These are phyloP conservation scores for Actinia equina DNA, from an alignment of 64 coral and sea anemone species.

Conservation along the genomic window DNA sequence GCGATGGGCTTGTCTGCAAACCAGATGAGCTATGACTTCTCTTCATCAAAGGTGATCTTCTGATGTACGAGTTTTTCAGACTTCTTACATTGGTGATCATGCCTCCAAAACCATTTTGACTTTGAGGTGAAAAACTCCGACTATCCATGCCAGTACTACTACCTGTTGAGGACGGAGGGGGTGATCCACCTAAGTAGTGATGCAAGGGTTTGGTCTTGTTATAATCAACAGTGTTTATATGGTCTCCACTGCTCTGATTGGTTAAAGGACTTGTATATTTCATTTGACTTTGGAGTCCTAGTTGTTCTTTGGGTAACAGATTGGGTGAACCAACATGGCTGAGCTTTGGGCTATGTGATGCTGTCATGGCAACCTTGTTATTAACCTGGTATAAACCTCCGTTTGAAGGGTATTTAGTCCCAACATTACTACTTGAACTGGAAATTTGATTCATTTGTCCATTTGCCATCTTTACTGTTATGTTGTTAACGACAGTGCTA, in stretches of 20 bases:
- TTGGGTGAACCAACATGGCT: not conserved
- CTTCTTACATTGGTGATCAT: slow-evolving; percentile 26
- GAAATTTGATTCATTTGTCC: slow-evolving; percentile 39
- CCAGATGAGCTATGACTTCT: slow-evolving; percentile 61
- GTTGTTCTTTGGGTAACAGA: not conserved
- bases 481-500: slow-evolving; percentile 12
- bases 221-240: not conserved
- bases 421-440: slow-evolving; percentile 1
- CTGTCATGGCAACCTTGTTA: not conserved
- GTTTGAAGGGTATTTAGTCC: not conserved
- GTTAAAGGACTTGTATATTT: not conserved
- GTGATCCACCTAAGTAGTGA: slow-evolving; percentile 5
- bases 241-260: not conserved
- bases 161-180: not conserved
- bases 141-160: not conserved
- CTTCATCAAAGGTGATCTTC: slow-evolving; percentile 31
- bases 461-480: slow-evolving; percentile 58
- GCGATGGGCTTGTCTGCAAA: slow-evolving; percentile 22
- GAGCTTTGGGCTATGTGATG: not conserved
- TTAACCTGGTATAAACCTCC: not conserved
- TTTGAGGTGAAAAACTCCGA: not conserved
- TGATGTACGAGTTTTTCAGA: slow-evolving; percentile 12
- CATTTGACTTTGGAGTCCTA: not conserved
- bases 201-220: not conserved
- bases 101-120: slow-evolving; percentile 16